Base-by-base conservation (phyloP, 2,888 invertebrate species). In the Cheilosia urbana region DNA sequence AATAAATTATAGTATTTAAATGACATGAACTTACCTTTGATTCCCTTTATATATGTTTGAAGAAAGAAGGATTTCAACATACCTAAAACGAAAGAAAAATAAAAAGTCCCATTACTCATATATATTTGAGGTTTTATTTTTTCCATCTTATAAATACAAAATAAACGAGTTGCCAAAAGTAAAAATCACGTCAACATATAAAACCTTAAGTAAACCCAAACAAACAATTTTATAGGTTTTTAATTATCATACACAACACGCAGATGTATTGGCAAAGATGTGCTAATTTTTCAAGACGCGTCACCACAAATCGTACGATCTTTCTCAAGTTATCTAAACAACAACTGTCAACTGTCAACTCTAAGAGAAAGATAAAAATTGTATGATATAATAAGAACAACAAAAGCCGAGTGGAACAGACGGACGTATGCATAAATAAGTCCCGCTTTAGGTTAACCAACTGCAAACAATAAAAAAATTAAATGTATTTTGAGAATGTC, bases 211-310 rank as follows among this genome's bases (percentile, higher is more conserved):
- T 30, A 42, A 71, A 55, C 19, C 68, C 62, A 53, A 66, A 60
- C 47, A 78, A 68, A 78, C 40, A 60, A 5, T 30, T 11, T 11
- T 15, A 53, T 27, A 58, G 17, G 51, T 17, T 66, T 79, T 84
- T 76, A 84, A 84, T 84, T 84, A 80, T 53, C 80, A 80, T 63
- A 80, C 75, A 75, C 75, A 71, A n/a, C 79, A 84, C 62, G 73
- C 73, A 73, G 66, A 75, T 57, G 53, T 53, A 21, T 45, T 6
- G 53, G 17, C n/a, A 55, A 53, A 69, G 65, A 51, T 45, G 79
- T 58, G 83, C 47, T 84, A 80, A 60, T 79, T 49, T 34, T 45
- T 51, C 53, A 53, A 47, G 40, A 60, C 65, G 58, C 68, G 63
- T 57, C 73, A 57, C 47, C 60, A 66, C 51, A 7, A 60, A 66